Conservation (phyloP, 1,140 invertebrate genomes). For the Saccostrea echinata region DNA sequence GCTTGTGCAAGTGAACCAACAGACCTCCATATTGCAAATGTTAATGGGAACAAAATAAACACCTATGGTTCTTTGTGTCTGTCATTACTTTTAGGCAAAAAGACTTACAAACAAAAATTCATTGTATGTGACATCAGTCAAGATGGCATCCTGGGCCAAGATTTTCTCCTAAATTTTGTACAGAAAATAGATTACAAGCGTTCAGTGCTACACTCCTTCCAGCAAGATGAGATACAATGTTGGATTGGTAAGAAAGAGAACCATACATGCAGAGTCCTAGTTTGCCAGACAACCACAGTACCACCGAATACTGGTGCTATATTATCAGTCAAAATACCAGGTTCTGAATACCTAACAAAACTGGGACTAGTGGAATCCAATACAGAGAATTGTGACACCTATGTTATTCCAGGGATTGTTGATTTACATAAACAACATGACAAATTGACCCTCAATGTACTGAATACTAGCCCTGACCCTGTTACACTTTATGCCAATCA, state of each 20-base stretch:
- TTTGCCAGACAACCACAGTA: neutral
- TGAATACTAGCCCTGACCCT: neutral
- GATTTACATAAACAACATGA: neutral
- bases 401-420: neutral
- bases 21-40: neutral
- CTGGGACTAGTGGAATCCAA: neutral
- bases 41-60: conserved; percentile 9
- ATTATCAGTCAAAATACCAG: neutral
- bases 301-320: neutral
- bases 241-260: neutral
- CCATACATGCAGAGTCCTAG: neutral
- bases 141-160: conserved; percentile 45
- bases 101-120: neutral
- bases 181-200: conserved; percentile 7
- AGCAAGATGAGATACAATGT: conserved; percentile 34
- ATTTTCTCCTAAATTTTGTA: conserved; percentile 32
- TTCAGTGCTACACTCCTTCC: neutral
- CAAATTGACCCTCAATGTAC: neutral
- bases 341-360: neutral
- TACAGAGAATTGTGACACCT: neutral
- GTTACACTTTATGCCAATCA: neutral
- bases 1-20: neutral
- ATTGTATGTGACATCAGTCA: conserved; percentile 41
- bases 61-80: neutral
- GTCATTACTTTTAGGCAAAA: neutral